A percentile compares a stretch with the other conserved stretches of the same genome.
Conservation (phyloP, 2,797 vertebrate species). For the Phrynocephalus vlangalii region DNA sequence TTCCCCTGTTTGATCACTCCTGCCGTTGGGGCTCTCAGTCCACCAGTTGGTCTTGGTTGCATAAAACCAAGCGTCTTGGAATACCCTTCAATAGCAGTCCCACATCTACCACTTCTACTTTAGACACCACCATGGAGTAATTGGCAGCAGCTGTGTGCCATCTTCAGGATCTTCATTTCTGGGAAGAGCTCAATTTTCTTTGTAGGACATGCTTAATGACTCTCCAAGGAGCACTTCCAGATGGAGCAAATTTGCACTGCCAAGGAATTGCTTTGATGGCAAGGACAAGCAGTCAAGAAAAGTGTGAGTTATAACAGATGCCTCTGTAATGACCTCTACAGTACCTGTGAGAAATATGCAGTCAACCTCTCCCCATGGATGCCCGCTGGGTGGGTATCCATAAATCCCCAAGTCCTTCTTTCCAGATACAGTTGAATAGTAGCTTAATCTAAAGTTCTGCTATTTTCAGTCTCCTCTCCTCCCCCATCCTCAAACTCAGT, state of each 20-base stretch:
- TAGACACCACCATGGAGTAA: background rate
- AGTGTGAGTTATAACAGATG: conserved; percentile 45
- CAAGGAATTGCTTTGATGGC: conserved; percentile 18
- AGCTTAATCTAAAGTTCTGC: conserved; percentile 71
- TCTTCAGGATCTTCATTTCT: background rate
- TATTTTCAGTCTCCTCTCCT: conserved; percentile 65
- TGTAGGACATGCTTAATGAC: background rate
- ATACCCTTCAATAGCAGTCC: background rate
- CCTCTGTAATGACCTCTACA: background rate
- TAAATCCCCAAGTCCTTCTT: conserved; percentile 56
- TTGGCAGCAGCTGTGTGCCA: background rate
- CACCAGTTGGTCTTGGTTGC: background rate
- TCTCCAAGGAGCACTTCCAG: conserved; percentile 35
- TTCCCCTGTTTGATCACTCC: background rate
- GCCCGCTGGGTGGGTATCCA: conserved; percentile 61
- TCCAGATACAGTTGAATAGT: conserved; percentile 62
- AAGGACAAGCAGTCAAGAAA: conserved; percentile 37
- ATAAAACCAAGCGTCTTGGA: background rate
- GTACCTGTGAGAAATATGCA: conserved; percentile 59
- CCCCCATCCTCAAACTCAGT: conserved; percentile 26
- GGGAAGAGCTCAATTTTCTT: background rate
- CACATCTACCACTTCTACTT: conserved; percentile 39
- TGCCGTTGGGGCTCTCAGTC: background rate
- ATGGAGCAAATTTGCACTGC: conserved; percentile 4
- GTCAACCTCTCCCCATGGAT: conserved; percentile 43